A percentile compares a stretch with the other conserved stretches of the same genome.
These are phyloP conservation scores for Neoscelio sp. DNA, from an alignment of 2,888 invertebrate genomes.

Conservation along the genomic window DNA sequence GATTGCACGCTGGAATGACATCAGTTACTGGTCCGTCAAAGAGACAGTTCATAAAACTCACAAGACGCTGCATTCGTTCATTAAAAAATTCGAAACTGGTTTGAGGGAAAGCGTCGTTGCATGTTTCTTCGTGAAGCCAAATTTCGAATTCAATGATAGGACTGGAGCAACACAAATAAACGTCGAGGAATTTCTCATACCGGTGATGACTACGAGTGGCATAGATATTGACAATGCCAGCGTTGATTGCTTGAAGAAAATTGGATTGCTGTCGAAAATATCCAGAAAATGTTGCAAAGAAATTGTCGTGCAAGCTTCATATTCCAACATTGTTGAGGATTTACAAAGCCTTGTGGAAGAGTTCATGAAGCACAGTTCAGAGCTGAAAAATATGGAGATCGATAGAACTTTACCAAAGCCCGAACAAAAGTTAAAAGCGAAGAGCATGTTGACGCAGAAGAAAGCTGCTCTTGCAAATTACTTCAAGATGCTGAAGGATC, in stretches of 20 bases:
- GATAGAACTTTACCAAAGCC: conserved; percentile 85
- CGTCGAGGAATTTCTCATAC: conserved; percentile 79
- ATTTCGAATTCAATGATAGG: conserved; percentile 46
- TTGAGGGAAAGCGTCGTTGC: conserved; percentile 76
- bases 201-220: too few species aligned
- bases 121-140: conserved; percentile 80
- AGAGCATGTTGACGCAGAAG: conserved; percentile 93
- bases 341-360: conserved; percentile 88
- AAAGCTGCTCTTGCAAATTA: conserved; percentile 93
- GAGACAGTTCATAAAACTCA: conserved; percentile 95
- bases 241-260: conserved; percentile 23
- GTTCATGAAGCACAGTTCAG: conserved; percentile 88
- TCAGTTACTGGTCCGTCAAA: conserved; percentile 96
- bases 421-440: conserved; percentile 91
- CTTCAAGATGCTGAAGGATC: conserved; percentile 90
- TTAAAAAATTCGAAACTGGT: conserved; percentile 91
- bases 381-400: conserved; percentile 87
- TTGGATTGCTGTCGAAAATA: conserved; percentile 72
- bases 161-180: conserved; percentile 72
- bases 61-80: conserved; percentile 92
- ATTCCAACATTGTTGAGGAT: conserved; percentile 86
- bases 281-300: conserved; percentile 87
- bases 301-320: conserved; percentile 85
- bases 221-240: conserved; percentile 3
- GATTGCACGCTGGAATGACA: conserved; percentile 97